Conservation (phyloP, 2,113 vertebrate genomes). For the Ictalurus furcatus region DNA sequence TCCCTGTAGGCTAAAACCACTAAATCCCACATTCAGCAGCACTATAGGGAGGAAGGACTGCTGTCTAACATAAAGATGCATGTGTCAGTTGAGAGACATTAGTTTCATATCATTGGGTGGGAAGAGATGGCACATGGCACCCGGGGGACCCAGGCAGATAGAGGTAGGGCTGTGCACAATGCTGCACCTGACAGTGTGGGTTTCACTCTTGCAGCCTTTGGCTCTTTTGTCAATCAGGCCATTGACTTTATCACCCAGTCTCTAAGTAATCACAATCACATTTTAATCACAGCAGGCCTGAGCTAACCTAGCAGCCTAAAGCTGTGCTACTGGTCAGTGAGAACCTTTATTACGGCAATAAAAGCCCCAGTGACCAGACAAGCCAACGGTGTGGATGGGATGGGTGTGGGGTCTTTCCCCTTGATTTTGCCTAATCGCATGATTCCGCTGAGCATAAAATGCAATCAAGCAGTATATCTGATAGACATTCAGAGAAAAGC, state of each 20-base stretch:
- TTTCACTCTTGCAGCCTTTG: constrained; percentile 62
- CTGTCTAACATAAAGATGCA: constrained; percentile 11
- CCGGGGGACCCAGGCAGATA: constrained; percentile 48
- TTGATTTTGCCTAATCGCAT: constrained; percentile 39
- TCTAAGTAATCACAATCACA: constrained; percentile 58
- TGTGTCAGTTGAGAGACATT: constrained; percentile 62
- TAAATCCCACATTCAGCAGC: constrained; percentile 46
- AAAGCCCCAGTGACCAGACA: constrained; percentile 27
- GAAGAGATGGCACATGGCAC: constrained; percentile 54
- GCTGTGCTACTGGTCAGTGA: constrained; percentile 28
- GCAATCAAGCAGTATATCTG: constrained; percentile 11
- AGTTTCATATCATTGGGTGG: constrained; percentile 66
- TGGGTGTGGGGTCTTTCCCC: background rate
- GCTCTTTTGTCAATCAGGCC: constrained; percentile 61
- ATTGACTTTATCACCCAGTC: constrained; percentile 56
- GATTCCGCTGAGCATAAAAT: constrained; percentile 43
- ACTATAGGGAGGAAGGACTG: constrained; percentile 31
- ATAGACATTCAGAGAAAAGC: constrained; percentile 22
- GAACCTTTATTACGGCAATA: constrained; percentile 22
- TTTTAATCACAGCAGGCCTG: constrained; percentile 33
- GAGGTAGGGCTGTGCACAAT: constrained; percentile 48
- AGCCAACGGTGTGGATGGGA: background rate
- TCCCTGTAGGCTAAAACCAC: constrained; percentile 32
- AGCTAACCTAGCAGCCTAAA: background rate
- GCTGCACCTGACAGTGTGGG: constrained; percentile 52